A percentile compares a stretch with the other conserved stretches of the same genome.
Conservation (phyloP, 2,888 invertebrate species). For the Calliopum simillimum region DNA sequence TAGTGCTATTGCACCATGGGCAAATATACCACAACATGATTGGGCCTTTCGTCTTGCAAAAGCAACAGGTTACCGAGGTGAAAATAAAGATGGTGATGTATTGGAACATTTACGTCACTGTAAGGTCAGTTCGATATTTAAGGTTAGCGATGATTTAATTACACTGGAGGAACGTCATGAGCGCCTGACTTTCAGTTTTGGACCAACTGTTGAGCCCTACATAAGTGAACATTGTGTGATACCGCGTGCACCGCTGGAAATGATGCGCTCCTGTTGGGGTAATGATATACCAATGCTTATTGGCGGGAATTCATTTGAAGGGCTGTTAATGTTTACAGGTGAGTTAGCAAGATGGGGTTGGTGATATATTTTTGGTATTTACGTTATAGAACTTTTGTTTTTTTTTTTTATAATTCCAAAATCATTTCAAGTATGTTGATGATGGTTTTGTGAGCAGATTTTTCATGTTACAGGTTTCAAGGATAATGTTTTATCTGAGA, state of each 20-base stretch:
- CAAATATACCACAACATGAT: constrained; percentile 56
- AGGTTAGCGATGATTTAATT: constrained; percentile 61
- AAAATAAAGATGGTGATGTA: constrained; percentile 60
- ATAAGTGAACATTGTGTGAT: constrained; percentile 60
- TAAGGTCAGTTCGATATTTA: constrained; percentile 60
- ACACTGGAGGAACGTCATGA: constrained; percentile 61
- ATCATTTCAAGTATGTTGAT: too few species aligned
- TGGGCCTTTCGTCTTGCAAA: constrained; percentile 62
- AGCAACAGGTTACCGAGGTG: constrained; percentile 61
- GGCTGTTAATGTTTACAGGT: constrained; percentile 58
- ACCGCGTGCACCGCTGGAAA: constrained; percentile 58
- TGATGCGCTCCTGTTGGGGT: constrained; percentile 65
- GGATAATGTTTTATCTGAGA: too few species aligned
- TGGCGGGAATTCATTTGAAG: constrained; percentile 65
- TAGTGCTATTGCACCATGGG: constrained; percentile 60
- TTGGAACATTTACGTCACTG: constrained; percentile 62
- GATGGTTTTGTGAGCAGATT: too few species aligned
- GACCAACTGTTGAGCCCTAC: constrained; percentile 63
- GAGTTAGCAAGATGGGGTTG: constrained; percentile 22
- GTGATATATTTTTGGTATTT: neutral
- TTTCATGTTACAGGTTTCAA: too few species aligned
- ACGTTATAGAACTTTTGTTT: neutral
- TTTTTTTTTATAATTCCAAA: too few species aligned
- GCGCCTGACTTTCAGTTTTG: constrained; percentile 60
- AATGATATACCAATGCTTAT: constrained; percentile 64